phyloP scores from a whole-genome alignment of 2,888 invertebrate species.

The Synergus laeviventris region DNA sequence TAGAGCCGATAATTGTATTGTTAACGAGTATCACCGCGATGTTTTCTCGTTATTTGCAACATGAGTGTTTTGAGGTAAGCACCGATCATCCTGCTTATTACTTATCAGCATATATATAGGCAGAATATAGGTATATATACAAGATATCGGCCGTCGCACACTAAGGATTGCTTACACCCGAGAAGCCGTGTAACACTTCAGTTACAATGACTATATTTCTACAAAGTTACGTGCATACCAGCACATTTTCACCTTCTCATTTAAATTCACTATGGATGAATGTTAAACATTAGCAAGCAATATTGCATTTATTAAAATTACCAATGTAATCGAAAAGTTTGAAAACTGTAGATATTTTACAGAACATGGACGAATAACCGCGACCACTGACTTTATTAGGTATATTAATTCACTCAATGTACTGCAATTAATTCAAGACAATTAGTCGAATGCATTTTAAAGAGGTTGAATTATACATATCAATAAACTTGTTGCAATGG shows the following conservation, averaged over 20 bases:
- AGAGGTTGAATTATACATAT: background rate
- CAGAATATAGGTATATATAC: no score
- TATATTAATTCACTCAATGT: no score
- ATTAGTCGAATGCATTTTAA: no score
- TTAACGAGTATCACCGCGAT: background rate
- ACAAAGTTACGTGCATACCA: background rate
- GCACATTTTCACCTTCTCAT: background rate
- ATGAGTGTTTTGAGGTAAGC: background rate
- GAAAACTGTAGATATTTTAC: background rate
- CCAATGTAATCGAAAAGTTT: conserved; percentile 2
- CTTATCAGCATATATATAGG: background rate
- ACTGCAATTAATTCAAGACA: no score
- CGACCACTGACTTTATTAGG: no score
- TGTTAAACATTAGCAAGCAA: background rate
- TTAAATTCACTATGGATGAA: background rate
- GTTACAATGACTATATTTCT: conserved; percentile 17
- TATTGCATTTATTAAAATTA: background rate
- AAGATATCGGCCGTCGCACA: background rate
- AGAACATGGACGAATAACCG: no score
- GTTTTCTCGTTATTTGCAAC: conserved; percentile 3
- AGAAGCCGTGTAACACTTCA: background rate
- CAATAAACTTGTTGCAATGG: background rate
- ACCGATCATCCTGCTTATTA: background rate
- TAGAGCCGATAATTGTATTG: background rate
- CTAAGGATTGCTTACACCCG: background rate